Evolutionary conservation across 2,888 invertebrate species (phyloP), one percentile per base, ranked within the genome.

Genomic region (Ceratothoa steindachneri): DNA sequence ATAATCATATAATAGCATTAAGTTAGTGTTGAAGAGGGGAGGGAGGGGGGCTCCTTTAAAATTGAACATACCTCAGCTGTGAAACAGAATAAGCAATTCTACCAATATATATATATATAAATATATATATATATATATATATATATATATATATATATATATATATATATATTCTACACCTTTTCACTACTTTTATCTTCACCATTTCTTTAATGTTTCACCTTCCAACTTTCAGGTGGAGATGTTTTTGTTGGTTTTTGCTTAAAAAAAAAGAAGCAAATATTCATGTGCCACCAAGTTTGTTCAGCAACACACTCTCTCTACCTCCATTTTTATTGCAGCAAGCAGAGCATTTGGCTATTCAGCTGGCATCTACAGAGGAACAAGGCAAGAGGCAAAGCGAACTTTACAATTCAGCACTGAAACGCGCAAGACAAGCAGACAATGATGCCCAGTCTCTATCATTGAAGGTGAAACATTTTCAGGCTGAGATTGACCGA

Each of bases 301-400:
- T n/a, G n/a, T n/a, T n/a, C n/a, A n/a, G n/a, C n/a, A n/a, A n/a
- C n/a, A n/a, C n/a, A n/a, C n/a, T n/a, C n/a, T n/a, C n/a, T n/a
- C n/a, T n/a, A n/a, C n/a, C n/a, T n/a, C n/a, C n/a, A n/a, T n/a
- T 73, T 68, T 69, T 75, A 74, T 81, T 82, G 30, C 81, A 93
- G 92, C 91, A 91, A 89, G 86, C 91, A 77, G 91, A 92, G 80
- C 87, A 88, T 1, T 84, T 93, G 29, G 90, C 91, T 64, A 91
- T 93, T 80, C 92, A 94, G 84, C 85, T 93, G 52, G 87, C 87
- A 65, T 85, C 88, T 75, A 89, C 93, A 81, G 88, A 90, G 0
- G 90, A 91, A 76, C 92, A 93, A 83, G 85, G 90, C 81, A 89
- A 87, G 82, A 87, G 88, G 77, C 89, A 89, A 81, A 89, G 88